Base-by-base conservation (phyloP, 2,797 vertebrate species). In the Sebastes aleutianus region DNA sequence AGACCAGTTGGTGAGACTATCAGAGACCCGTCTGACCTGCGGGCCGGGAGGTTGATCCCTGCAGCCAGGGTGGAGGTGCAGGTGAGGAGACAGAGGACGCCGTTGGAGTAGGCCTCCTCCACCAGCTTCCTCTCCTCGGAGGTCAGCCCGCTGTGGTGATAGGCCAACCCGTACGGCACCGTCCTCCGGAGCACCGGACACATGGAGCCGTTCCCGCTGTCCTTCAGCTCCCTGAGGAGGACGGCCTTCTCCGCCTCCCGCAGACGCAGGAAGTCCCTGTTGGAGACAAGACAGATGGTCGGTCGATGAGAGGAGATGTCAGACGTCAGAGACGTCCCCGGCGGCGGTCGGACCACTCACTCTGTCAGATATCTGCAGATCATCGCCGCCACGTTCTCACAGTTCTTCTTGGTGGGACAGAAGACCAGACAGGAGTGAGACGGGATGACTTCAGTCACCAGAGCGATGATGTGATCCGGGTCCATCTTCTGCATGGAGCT, bases 321-420 rank as follows among this genome's bases (percentile, higher is more conserved):
- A 29, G 36, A 14, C 11, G 36, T 4, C 36, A 9, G 32, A 34
- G 32, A 34, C 32, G 32, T 34, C 29, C 29, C 9, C 10, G 32
- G 3, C 32, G 32, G 32, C 32, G 32, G 32, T 9, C 32, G 32
- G 32, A 71, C 31, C 72, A 89, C 97, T 85, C 95, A 99, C 98
- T 96, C 96, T 69, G 94, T 97, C 76, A 99, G 95, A 81, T 97
- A 97, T 83, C 95, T 99, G 96, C 97, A 98, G 90, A 99, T 97
- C 98, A 99, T 97, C 36, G 83, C 94, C 9, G 96, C 97, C 34
- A 99, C 96, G 5, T 99, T 99, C 95, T 99, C 98, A 91, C 98
- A 99, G 88, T 97, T 99, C 94, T 98, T 99, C 95, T 99, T 99
- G 72, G 97, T 99, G 58, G 98, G 97, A 83, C 98, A 99, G 93